Evolutionary conservation across 2,113 vertebrate genomes (phyloP), one percentile per base, ranked within the genome.

Genomic region (Hiodon tergisus): DNA sequence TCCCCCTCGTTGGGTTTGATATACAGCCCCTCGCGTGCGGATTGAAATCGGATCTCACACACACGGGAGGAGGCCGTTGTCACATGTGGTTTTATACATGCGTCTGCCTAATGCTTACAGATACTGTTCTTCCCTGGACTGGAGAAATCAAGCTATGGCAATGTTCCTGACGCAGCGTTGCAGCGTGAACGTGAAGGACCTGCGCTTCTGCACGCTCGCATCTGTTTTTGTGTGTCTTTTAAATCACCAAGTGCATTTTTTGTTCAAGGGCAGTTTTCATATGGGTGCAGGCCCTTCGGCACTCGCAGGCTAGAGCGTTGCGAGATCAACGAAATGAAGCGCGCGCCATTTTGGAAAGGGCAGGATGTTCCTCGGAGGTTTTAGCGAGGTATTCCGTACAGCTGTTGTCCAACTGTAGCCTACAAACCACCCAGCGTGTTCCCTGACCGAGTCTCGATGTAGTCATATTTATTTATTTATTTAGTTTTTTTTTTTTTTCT

Each of bases 1-100:
- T 66, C 58, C 55, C 17, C 70, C 46, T 69, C 63, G 17, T 67
- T 57, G 8, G 46, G 9, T 5, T 14, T 73, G 72, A 73, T 73
- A 65, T 73, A 73, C 48, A 31, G 47, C 72, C 50, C 61, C 72
- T 57, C 17, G 50, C 5, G 17, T 51, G 10, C 14, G 65, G 61
- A 14, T 14, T 72, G 71, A 63, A 73, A 65, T 73, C 5, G 62
- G 67, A 69, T 14, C 51, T 10, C 14, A 53, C 11, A 8, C 50
- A 11, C 50, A 14, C 13, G 17, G 14, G 17, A 53, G 67, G 13
- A 53, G 61, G 2, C 14, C 6, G 6, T 63, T 6, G 9, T 14
- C 51, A 16, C 31, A 31, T 31, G 51, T 17, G 6, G 58, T 14
- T 6, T 50, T 16, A 7, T 53, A 50, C 67, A 69, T 8, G 13